A percentile compares a stretch with the other conserved stretches of the same genome.
Conservation (phyloP, 2,113 vertebrate species). For the Dissostichus mawsoni region DNA sequence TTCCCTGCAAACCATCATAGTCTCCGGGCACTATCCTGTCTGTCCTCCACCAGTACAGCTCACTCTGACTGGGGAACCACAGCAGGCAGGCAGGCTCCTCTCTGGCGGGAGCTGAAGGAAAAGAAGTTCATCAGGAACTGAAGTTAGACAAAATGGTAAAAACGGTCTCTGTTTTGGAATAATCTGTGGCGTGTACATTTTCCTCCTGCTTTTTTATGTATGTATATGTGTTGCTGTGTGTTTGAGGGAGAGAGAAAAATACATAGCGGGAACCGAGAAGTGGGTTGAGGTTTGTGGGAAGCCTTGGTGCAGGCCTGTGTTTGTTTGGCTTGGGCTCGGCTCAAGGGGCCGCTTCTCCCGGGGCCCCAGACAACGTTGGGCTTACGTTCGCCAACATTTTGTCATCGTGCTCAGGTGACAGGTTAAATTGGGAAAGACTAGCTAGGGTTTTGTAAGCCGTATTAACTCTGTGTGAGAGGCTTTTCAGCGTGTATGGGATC, state of each 20-base stretch:
- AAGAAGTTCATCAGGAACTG: constrained; percentile 50
- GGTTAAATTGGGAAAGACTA: constrained; percentile 72
- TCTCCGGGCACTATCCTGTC: constrained; percentile 71
- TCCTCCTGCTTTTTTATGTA: constrained; percentile 55
- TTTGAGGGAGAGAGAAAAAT: constrained; percentile 42
- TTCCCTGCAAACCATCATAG: constrained; percentile 64
- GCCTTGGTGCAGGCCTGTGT: constrained; percentile 79
- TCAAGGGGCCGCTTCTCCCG: constrained; percentile 69
- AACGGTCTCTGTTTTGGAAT: constrained; percentile 64
- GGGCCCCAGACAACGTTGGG: constrained; percentile 65
- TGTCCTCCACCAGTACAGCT: constrained; percentile 70
- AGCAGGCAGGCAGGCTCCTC: constrained; percentile 51
- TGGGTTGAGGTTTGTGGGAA: constrained; percentile 85
- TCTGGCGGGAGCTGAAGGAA: constrained; percentile 49
- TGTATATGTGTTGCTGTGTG: constrained; percentile 72
- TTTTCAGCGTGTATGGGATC: constrained; percentile 24
- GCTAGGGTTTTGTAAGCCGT: constrained; percentile 21
- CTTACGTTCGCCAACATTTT: constrained; percentile 72
- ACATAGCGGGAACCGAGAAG: constrained; percentile 74
- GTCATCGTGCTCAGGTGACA: constrained; percentile 87
- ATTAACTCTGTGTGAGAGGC: constrained; percentile 33
- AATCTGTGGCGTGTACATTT: constrained; percentile 63
- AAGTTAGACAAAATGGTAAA: constrained; percentile 73
- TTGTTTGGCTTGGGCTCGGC: constrained; percentile 83
- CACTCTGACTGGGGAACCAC: constrained; percentile 65